Percentiles rank a stretch among this genome's conserved stretches.
Evolutionary conservation across 2,797 vertebrate species (phyloP).

Genomic region (Oreonectes daqikongensis): DNA sequence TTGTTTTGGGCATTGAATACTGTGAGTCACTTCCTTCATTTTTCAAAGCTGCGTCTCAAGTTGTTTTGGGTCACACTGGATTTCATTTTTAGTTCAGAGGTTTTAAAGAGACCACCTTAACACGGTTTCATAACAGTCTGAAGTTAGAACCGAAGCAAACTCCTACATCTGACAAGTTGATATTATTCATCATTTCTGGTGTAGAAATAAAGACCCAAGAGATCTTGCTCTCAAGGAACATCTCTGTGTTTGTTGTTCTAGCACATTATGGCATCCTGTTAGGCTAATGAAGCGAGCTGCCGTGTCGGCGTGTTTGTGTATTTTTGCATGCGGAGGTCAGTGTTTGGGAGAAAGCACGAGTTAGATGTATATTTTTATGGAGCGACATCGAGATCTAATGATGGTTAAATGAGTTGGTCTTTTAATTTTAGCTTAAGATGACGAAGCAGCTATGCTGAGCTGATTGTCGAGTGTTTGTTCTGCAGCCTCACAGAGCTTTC

Average conservation of each 20-base stretch:
- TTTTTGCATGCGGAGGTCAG: slow-evolving; percentile 24
- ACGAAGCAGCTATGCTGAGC: background rate
- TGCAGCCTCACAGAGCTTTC: slow-evolving; percentile 10
- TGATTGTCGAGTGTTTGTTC: slow-evolving; percentile 14
- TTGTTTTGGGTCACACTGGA: background rate
- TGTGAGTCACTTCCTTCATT: slow-evolving; percentile 79
- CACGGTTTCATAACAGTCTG: slow-evolving; percentile 16
- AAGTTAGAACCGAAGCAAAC: slow-evolving; percentile 5
- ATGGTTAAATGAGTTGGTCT: background rate
- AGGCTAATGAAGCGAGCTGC: slow-evolving; percentile 25
- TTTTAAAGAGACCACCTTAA: slow-evolving; percentile 37
- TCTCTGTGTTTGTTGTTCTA: slow-evolving; percentile 30
- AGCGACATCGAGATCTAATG: background rate
- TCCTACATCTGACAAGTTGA: background rate
- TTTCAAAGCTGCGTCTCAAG: slow-evolving; percentile 4
- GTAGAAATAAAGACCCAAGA: slow-evolving; percentile 20
- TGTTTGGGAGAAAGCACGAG: background rate
- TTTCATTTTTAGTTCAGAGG: slow-evolving; percentile 11
- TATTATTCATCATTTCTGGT: slow-evolving; percentile 38
- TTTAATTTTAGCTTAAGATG: background rate
- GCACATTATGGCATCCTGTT: slow-evolving; percentile 18
- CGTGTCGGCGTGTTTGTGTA: slow-evolving; percentile 11
- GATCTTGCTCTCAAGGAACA: slow-evolving; percentile 18
- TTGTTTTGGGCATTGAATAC: slow-evolving; percentile 96
- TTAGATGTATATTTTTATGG: background rate